Conservation (phyloP, 2,888 invertebrate species). For the Pandemis cinnamomeana region DNA sequence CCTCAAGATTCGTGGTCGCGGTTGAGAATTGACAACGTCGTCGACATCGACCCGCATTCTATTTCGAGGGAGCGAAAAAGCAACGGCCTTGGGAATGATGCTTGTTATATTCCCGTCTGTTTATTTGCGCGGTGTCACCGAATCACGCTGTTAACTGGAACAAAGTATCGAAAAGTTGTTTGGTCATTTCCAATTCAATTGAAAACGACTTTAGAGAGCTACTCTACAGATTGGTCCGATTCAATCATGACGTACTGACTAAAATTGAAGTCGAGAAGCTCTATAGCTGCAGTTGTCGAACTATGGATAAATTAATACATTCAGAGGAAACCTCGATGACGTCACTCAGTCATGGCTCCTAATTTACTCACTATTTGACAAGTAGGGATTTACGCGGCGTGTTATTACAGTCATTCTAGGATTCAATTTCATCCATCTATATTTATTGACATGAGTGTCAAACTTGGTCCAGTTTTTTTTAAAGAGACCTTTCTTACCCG, state of each 20-base stretch:
- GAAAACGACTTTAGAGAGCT: neutral
- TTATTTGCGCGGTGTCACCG: conserved; percentile 28
- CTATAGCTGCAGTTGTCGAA: no score
- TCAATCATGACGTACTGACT: neutral
- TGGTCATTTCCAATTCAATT: conserved; percentile 1
- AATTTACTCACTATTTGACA: no score
- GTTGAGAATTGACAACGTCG: conserved; percentile 16
- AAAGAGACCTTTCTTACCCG: no score
- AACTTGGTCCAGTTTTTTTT: no score
- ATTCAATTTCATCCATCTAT: no score
- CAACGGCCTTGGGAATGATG: conserved; percentile 23
- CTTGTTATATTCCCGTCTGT: conserved; percentile 32
- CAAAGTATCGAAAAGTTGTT: neutral
- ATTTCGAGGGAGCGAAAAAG: conserved; percentile 29
- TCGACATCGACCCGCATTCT: conserved; percentile 13
- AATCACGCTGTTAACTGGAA: conserved; percentile 14
- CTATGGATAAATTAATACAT: no score
- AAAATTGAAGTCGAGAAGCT: neutral
- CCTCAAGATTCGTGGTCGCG: conserved; percentile 13
- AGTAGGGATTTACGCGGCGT: no score
- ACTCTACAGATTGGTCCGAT: neutral
- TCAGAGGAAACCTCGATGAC: no score
- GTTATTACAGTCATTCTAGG: no score
- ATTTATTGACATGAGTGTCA: no score
- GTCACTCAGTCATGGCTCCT: no score